Evolutionary conservation across 1,140 invertebrate species (phyloP), one percentile per base, ranked within the genome.

Genomic region (Stegodyphus dumicola): DNA sequence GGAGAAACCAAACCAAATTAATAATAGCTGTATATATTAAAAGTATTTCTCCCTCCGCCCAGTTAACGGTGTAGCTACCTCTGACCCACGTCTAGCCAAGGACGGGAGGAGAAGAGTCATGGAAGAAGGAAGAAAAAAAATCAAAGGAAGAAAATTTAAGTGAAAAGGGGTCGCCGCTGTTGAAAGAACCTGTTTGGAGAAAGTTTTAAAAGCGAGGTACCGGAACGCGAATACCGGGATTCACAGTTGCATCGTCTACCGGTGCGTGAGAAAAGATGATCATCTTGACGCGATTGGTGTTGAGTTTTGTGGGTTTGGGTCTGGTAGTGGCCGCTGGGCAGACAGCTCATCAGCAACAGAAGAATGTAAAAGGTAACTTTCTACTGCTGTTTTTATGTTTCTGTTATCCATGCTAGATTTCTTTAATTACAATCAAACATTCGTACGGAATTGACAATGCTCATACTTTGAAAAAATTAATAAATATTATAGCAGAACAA

Each of bases 101-200:
- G 73, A n/a, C 73, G 73, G n/a, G 48, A 52, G 33, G 33, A 33
- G 33, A 33, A 33, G 33, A 33, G 33, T 33, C 33, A 51, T 18
- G 17, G 17, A 53, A 75, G 15, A 60, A 60, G 4, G 15, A 60
- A 60, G 5, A 60, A 33, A 33, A 33, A 33, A 33, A 33, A 33
- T n/a, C 1, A 33, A 33, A 33, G 33, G 33, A 60, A 15, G 56
- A 60, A 60, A 9, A 60, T 15, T 60, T 15, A 11, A 15, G 73
- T 18, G 54, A 53, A 75, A 75, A 60, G 73, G 73, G 73, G 73
- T 75, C 73, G 73, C 18, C 53, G 54, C 52, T 11, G 56, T 11
- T 15, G 15, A 60, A 15, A 60, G 54, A 75, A 75, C 73, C 73
- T 75, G 73, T 75, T 75, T 75, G 73, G 73, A 48, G 73, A 75